Evolutionary conservation across 2,797 vertebrate species (phyloP).

Genomic region (Rachycentron canadum): DNA sequence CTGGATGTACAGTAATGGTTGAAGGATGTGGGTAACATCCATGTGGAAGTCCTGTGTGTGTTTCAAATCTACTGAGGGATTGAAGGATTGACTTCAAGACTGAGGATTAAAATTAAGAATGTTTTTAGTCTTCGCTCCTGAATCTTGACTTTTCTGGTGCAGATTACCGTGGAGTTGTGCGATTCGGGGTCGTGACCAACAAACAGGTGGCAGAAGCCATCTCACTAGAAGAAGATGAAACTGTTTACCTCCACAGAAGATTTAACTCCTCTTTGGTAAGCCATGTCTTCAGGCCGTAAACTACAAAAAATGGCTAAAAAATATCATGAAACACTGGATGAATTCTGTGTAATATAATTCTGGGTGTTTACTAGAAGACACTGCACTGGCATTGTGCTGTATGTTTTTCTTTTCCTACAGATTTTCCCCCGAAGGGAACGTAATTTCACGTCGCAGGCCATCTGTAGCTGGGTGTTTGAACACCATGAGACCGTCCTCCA

Average conservation of each 20-base stretch:
- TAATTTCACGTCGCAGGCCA: conserved; percentile 92
- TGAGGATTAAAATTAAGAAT: background rate
- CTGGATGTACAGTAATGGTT: too few species aligned
- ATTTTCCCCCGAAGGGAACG: conserved; percentile 88
- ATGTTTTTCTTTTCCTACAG: conserved; percentile 72
- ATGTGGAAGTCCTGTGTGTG: background rate
- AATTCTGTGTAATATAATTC: too few species aligned
- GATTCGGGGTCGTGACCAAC: conserved; percentile 94
- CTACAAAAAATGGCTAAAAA: background rate
- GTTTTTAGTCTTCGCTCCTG: background rate
- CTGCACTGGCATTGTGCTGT: background rate
- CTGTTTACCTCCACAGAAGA: conserved; percentile 92
- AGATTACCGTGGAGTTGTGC: conserved; percentile 93
- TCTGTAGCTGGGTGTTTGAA: conserved; percentile 93
- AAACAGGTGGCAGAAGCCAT: conserved; percentile 89
- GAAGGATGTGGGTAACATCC: background rate
- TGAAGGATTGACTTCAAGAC: too few species aligned
- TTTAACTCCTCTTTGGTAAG: conserved; percentile 94
- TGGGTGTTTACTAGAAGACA: background rate
- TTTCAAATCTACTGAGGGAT: background rate
- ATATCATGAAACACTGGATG: background rate
- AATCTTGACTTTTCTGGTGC: conserved; percentile 39
- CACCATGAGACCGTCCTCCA: conserved; percentile 87
- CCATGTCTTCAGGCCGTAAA: background rate
- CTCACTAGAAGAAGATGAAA: conserved; percentile 88